Evolutionary conservation across 1,140 invertebrate genomes (phyloP), one percentile per base, ranked within the genome.

Genomic region (Sesamia nonagrioides): DNA sequence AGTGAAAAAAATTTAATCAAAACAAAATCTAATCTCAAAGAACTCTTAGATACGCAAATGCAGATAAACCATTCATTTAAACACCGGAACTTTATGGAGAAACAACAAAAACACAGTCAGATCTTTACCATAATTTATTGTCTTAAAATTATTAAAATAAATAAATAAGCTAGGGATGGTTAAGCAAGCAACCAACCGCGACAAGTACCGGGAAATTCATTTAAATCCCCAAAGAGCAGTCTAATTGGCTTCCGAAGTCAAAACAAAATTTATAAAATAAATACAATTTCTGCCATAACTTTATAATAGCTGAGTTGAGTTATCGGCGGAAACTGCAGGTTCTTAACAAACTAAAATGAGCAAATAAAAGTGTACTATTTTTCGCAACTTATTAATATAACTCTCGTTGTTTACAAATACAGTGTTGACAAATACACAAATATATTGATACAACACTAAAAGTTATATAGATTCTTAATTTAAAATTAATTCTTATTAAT

Each of bases 111-210:
- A 45, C 40, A 13, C 18, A 61, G 54, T 50, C 72, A 56, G 45
- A 45, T 63, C 74, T 82, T 60, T 76, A 69, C 50, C 69, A 82
- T 74, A 77, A 66, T 87, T 87, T 86, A 87, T 84, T 87, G 79
- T 60, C 78, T 82, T 86, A 79, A 79, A 68, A 68, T 66, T 66
- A 81, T 79, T 60, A 78, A 78, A 85, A 87, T 87, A 86, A 87
- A 87, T 86, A 86, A 86, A 81, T 81, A 83, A 79, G 35, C 66
- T 77, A 68, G 15, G 50, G 42, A 35, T 68, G 61, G 27, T 77
- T 68, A 66, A 66, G 50, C 74, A 54, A 56, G 74, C 33, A 48
- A 40, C 56, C 18, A 56, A 75, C 54, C 35, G 68, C 66, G 58
- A 74, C 74, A 80, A 81, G 77, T 77, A 72, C 61, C 50, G 77